phyloP scores from a whole-genome alignment of 2,888 invertebrate species.

The Cephonodes hylas region DNA sequence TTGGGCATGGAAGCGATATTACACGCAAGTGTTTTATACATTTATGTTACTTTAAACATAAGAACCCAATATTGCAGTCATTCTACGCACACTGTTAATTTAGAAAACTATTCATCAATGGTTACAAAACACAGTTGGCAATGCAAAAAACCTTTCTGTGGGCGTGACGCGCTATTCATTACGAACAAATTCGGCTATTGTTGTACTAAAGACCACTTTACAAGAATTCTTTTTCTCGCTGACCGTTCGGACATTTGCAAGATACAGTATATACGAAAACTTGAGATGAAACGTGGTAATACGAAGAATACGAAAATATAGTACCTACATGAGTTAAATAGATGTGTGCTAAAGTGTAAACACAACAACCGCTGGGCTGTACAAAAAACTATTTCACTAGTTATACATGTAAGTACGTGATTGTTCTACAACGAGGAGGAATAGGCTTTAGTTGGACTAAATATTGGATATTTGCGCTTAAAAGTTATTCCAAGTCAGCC shows the following conservation, averaged over 20 bases:
- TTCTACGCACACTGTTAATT: background rate
- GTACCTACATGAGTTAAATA: background rate
- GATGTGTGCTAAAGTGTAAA: too few relatives aligned
- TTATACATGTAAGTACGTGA: too few relatives aligned
- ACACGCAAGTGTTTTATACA: too few relatives aligned
- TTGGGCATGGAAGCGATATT: too few relatives aligned
- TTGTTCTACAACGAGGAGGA: too few relatives aligned
- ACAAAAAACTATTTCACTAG: too few relatives aligned
- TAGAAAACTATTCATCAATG: background rate
- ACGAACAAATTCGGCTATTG: conserved; percentile 60
- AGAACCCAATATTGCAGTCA: background rate
- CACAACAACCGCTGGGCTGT: too few relatives aligned
- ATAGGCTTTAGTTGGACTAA: too few relatives aligned
- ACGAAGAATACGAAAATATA: background rate
- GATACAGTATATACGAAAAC: conserved; percentile 23
- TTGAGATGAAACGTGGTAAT: conserved; percentile 4
- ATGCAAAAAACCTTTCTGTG: conserved; percentile 12
- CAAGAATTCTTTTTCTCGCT: background rate
- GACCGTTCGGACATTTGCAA: conserved; percentile 3
- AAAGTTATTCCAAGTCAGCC: too few relatives aligned
- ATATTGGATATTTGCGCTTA: too few relatives aligned
- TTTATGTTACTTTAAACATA: too few relatives aligned
- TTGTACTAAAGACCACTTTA: background rate
- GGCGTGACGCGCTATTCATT: conserved; percentile 55
- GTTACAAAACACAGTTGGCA: background rate